These are phyloP conservation scores for Oreochromis grahami DNA, from an alignment of 2,797 vertebrate genomes.

Conservation along the genomic window DNA sequence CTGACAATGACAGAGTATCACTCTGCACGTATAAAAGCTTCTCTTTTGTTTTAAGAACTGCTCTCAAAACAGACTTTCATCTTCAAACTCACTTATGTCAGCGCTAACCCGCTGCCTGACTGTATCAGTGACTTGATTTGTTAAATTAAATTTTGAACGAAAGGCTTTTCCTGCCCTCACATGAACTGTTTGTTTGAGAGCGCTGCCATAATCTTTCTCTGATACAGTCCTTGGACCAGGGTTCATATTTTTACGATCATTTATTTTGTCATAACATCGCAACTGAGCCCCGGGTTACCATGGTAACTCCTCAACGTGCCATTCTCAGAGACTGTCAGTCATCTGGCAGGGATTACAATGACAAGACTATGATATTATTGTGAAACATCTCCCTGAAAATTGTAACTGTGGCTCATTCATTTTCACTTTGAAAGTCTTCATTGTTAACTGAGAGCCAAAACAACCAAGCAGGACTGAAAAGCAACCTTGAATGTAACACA, in stretches of 20 bases:
- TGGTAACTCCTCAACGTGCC: constrained; percentile 29
- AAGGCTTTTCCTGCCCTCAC: neutral
- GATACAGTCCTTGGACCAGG: constrained; percentile 26
- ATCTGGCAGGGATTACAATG: constrained; percentile 15
- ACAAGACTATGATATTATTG: constrained; percentile 8
- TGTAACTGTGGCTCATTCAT: neutral
- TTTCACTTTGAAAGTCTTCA: neutral
- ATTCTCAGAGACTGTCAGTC: constrained; percentile 39
- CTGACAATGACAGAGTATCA: neutral
- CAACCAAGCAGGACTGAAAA: neutral
- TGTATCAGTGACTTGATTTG: neutral
- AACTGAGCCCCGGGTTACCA: constrained; percentile 28
- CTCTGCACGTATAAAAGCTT: neutral
- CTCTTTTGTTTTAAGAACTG: neutral
- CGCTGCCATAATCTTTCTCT: neutral
- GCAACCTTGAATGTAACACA: neutral
- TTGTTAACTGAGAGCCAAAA: neutral
- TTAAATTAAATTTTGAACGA: neutral
- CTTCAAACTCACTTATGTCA: neutral
- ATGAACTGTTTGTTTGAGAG: neutral
- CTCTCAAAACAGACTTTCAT: neutral
- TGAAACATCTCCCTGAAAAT: neutral
- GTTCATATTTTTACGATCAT: constrained; percentile 35
- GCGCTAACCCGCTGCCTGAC: neutral
- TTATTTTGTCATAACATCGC: constrained; percentile 11